Percentiles rank a stretch among this genome's conserved stretches.
These are phyloP conservation scores for Ceyx erithaca DNA, from an alignment of 2,797 vertebrate genomes.

Conservation along the genomic window DNA sequence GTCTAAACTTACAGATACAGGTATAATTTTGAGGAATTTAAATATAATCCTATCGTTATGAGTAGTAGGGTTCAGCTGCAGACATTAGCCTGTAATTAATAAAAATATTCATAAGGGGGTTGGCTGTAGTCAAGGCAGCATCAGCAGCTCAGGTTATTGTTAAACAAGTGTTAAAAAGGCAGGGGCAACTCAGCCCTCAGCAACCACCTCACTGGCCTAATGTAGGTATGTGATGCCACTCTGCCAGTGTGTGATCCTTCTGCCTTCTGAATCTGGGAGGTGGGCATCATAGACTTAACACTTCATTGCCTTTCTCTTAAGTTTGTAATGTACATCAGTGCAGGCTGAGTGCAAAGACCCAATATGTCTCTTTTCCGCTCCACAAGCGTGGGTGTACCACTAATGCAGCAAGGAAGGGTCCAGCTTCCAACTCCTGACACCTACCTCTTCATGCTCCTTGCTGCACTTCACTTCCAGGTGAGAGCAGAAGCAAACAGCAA, in stretches of 20 bases:
- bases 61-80: not conserved
- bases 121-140: not conserved
- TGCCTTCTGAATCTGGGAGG: not conserved
- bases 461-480: not conserved
- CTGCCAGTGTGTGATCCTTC: not conserved
- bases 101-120: not conserved
- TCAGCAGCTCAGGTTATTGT: not conserved
- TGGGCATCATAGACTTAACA: not conserved
- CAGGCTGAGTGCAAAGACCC: not conserved
- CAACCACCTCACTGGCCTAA: rapidly evolving
- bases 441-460: not conserved
- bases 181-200: not conserved
- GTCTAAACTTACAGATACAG: not conserved
- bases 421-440: not conserved
- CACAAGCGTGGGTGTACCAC: rapidly evolving
- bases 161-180: not conserved
- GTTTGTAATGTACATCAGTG: rapidly evolving
- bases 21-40: not conserved
- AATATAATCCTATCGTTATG: not conserved
- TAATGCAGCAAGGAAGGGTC: not conserved
- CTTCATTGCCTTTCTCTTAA: not conserved
- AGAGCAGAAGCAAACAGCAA: not conserved
- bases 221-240: not conserved
- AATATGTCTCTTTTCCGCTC: not conserved
- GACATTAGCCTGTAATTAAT: not conserved